These are phyloP conservation scores for Zaprionus africanus DNA, from an alignment of 1,140 invertebrate genomes.

Conservation along the genomic window DNA sequence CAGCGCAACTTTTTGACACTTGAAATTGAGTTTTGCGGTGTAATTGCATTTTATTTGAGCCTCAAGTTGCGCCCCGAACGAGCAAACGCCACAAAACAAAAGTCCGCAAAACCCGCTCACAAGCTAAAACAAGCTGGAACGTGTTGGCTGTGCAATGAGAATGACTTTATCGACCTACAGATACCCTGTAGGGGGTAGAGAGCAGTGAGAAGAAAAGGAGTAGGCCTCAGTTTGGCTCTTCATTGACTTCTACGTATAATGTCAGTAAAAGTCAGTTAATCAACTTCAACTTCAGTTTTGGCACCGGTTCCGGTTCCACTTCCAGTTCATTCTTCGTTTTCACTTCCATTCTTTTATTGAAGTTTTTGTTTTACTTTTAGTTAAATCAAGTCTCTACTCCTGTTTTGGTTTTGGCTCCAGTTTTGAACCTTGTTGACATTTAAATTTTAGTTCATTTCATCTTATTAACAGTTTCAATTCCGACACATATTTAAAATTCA, in stretches of 20 bases:
- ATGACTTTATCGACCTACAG: not conserved
- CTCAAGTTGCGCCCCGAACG: constrained; percentile 31
- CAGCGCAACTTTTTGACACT: constrained; percentile 80
- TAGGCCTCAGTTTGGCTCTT: too few relatives aligned
- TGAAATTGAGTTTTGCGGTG: constrained; percentile 81
- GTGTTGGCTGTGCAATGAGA: not conserved
- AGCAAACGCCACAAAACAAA: constrained; percentile 49
- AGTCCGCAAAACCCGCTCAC: constrained; percentile 31
- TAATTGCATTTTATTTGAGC: constrained; percentile 81
- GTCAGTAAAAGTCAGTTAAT: too few relatives aligned
- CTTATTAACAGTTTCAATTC: not conserved
- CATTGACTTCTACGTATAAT: too few relatives aligned
- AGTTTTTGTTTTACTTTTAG: too few relatives aligned
- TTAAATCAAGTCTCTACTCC: too few relatives aligned
- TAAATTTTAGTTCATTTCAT: not conserved
- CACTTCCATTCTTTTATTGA: too few relatives aligned
- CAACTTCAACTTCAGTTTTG: not conserved
- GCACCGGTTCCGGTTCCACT: not conserved
- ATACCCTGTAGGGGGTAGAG: not conserved
- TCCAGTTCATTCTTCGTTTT: too few relatives aligned
- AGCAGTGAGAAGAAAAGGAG: too few relatives aligned
- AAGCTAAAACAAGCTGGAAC: not conserved
- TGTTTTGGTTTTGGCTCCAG: too few relatives aligned
- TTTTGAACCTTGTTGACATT: not conserved
- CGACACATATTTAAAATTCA: too few relatives aligned